phyloP scores from a whole-genome alignment of 2,113 vertebrate genomes.

The Silurus meridionalis region DNA sequence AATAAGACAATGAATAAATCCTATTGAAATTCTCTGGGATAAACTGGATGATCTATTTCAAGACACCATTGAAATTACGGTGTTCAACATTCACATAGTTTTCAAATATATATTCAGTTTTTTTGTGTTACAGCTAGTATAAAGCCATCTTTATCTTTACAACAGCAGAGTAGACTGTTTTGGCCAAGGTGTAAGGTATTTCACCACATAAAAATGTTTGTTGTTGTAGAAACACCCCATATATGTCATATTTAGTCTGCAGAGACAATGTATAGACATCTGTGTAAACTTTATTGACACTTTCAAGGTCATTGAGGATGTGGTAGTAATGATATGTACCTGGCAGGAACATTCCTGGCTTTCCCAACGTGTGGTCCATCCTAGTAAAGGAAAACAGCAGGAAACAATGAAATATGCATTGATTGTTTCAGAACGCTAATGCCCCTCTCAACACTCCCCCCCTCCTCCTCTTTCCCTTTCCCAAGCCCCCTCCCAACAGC shows the following conservation, averaged over 20 bases:
- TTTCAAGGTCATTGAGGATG: background rate
- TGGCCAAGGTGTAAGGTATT: background rate
- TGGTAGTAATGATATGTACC: conserved; percentile 58
- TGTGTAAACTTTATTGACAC: background rate
- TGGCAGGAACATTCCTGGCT: conserved; percentile 77
- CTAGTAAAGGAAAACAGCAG: conserved; percentile 60
- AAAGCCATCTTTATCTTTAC: background rate
- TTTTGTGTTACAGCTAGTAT: background rate
- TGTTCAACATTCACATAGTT: background rate
- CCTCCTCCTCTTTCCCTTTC: background rate
- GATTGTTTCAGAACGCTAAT: conserved; percentile 23
- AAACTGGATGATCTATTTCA: background rate
- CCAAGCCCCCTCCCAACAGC: background rate
- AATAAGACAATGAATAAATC: too few relatives aligned
- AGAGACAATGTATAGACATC: background rate
- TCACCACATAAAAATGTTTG: background rate
- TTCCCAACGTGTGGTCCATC: conserved; percentile 77
- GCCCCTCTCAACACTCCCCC: too few relatives aligned
- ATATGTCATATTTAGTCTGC: background rate
- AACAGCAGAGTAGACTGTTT: background rate
- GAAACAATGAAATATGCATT: conserved; percentile 25
- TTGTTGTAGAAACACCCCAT: background rate
- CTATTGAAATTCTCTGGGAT: too few relatives aligned
- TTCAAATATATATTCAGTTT: background rate
- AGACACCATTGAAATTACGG: background rate